Evolutionary conservation across 92 coral and sea anemone genomes (phyloP), one percentile per base, ranked within the genome.

Genomic region (Phenganax marumi): DNA sequence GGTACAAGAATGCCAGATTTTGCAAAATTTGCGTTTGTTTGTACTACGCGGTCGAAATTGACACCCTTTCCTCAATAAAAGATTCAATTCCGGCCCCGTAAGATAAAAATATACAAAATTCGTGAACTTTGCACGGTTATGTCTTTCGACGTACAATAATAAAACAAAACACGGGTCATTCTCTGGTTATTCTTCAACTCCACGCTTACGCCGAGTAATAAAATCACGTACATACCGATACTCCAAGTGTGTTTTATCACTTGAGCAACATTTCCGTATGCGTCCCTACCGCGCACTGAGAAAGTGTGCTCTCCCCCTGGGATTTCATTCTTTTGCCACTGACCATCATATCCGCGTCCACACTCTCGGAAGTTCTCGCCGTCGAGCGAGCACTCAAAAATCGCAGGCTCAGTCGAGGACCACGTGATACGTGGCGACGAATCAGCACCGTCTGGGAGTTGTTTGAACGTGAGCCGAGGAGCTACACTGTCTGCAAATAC

Each of bases 271-370:
- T 78, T 78, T 13, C 73, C 83, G 24, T 17, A 61, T 3, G 68
- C 50, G 63, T 78, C 83, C 52, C 22, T 51, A 9, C 55, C 71
- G 3, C 17, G 46, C 9, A 78, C 52, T 0, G 66, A 78, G 39
- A 78, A 78, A 0, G 72, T 78, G 83, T 78, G 83, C 19, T 48
- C 47, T 51, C 83, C 83, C 10, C 52, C 73, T 2, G 73, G 73
- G 55, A 78, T 17, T 18, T 58, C 21, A 6, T 19, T 39, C 43
- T 66, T 66, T 19, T 39, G 72, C 72, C 72, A 66, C 50, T 39
- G 49, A 10, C 72, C 72, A 21, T 66, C 49, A 12, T 66, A 66
- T 66, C 72, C 72, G 16, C 72, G 46, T 9, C 72, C 72, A 23
- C 72, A 66, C 7, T 25, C 11, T 21, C 43, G 49, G 33, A 2